Base-by-base conservation (phyloP, 2,113 vertebrate species). In the Raja brachyura region DNA sequence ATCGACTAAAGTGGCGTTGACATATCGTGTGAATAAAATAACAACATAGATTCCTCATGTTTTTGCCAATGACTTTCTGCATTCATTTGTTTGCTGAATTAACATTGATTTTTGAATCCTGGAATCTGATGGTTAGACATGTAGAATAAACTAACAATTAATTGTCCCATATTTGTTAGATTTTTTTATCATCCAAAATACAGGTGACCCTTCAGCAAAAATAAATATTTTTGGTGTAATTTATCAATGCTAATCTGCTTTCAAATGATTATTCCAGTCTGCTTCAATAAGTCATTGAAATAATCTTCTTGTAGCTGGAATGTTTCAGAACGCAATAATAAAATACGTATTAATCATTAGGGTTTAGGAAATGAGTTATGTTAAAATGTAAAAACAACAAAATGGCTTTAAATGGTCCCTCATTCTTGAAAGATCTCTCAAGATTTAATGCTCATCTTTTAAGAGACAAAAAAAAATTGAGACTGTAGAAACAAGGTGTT, bases 291-390 rank as follows among this genome's bases (percentile, higher is more conserved):
- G 90, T 94, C 6, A 93, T 94, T 25, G 39, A 94, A 94, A 94
- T 94, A 94, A 94, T 93, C 93, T 93, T 59, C 79, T 78, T 93
- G 75, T 79, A 94, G 93, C 93, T 73, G 93, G 92, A 16, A 93
- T 93, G 92, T 93, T 93, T 93, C 93, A 93, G 93, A 94, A 94
- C 56, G 78, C 28, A 94, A 93, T 68, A 68, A 68, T 13, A 93
- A 93, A 93, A 94, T 93, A 73, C 93, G 83, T 86, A 93, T 83
- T 93, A 94, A 93, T 90, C 93, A 73, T 28, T 81, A 86, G 93
- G 93, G 59, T 94, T 93, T 93, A 3, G 93, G 77, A 39, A 48
- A 93, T 93, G n/a, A 93, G 25, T 93, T n/a, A 48, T 54, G 90
- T 68, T 94, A 94, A 94, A 94, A 93, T 93, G 86, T 94, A 70